A percentile compares a stretch with the other conserved stretches of the same genome.
Evolutionary conservation across 2,113 vertebrate species (phyloP).

Genomic region (Notothenia rossii): DNA sequence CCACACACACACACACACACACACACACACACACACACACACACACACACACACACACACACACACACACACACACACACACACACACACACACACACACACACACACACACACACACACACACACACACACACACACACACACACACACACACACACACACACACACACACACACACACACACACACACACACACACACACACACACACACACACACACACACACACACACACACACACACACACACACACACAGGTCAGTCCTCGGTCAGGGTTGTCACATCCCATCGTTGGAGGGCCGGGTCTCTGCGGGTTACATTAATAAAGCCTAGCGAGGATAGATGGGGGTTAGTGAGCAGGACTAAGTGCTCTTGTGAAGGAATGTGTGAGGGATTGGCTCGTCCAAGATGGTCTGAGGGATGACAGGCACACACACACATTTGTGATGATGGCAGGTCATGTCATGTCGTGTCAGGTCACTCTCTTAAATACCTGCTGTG

Average conservation of each 20-base stretch:
- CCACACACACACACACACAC: neutral
- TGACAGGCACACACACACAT: conserved; percentile 45
- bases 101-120: no score
- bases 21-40: no score
- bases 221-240: no score
- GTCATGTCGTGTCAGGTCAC: conserved; percentile 6
- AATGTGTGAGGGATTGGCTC: conserved; percentile 55
- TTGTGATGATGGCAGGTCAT: conserved; percentile 40
- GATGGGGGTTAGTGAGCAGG: conserved; percentile 45
- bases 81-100: no score
- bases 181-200: neutral
- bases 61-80: neutral
- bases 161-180: no score
- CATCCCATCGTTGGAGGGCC: conserved; percentile 28
- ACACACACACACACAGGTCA: conserved; percentile 51
- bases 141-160: no score
- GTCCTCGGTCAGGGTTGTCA: conserved; percentile 57
- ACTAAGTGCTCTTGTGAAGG: conserved; percentile 51
- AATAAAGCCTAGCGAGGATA: conserved; percentile 38
- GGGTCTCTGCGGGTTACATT: conserved; percentile 46
- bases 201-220: neutral
- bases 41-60: no score
- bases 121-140: no score
- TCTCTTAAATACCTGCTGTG: conserved; percentile 15
- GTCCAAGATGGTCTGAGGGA: conserved; percentile 27